Conservation (phyloP, 2,797 vertebrate genomes). For the Salmo trutta region DNA sequence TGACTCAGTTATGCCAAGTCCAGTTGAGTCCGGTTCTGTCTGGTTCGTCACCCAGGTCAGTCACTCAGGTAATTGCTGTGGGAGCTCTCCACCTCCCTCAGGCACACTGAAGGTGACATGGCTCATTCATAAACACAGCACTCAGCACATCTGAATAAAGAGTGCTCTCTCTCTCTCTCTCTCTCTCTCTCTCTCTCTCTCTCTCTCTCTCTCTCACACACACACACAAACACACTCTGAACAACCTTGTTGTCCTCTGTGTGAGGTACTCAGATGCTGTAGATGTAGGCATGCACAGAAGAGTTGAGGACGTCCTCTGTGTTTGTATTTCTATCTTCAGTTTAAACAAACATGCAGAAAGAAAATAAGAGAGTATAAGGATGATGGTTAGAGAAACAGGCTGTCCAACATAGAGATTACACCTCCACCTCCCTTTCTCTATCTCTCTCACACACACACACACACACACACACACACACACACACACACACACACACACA, state of each 20-base stretch:
- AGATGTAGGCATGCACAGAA: too few species aligned
- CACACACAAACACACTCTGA: conserved; percentile 20
- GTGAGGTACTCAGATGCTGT: too few species aligned
- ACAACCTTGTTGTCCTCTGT: conserved; percentile 10
- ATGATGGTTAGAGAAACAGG: background rate
- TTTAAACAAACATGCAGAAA: background rate
- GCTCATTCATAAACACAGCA: conserved; percentile 55
- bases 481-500: too few species aligned
- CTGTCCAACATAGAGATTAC: background rate
- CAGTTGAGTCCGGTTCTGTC: background rate
- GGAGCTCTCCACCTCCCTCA: conserved; percentile 49
- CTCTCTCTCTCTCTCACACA: too few species aligned
- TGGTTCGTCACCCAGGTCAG: conserved; percentile 25
- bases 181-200: too few species aligned
- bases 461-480: too few species aligned
- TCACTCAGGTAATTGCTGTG: conserved; percentile 59
- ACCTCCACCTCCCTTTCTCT: too few species aligned
- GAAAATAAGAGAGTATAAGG: background rate
- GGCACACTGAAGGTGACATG: conserved; percentile 38
- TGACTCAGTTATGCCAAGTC: too few species aligned
- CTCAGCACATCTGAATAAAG: conserved; percentile 68
- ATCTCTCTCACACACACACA: background rate
- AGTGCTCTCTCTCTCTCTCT: background rate
- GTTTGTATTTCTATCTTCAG: too few species aligned
- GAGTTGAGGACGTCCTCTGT: too few species aligned